Base-by-base conservation (phyloP, 2,888 invertebrate genomes). In the Patella depressa region DNA sequence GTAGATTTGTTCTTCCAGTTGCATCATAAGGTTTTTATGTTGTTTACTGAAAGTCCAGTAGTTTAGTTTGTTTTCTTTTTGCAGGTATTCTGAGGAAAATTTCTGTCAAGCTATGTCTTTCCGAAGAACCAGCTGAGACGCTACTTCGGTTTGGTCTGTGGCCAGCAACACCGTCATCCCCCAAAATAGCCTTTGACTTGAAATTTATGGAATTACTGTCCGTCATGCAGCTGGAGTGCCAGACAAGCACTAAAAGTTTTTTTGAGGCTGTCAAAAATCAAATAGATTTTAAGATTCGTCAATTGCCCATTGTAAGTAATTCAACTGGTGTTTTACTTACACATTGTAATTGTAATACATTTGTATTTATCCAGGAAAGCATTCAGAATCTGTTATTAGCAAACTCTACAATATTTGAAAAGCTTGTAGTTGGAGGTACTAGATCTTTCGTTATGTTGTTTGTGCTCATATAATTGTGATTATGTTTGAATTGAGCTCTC, bases 111-210 rank as follows among this genome's bases (percentile, higher is more conserved):
- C 57, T 57, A 14, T 57, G 57, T 57, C 17, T 57, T 17, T 17
- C 17, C 57, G 57, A 57, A 57, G 57, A 57, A 57, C 57, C 57
- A 57, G 57, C 57, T 17, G 57, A 15, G 57, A 57, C 14, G n/a
- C n/a, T 57, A 57, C 34, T 45, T 45, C 34, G 34, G 34, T 45
- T 45, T 45, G 34, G 34, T 45, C 5, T 45, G 34, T 45, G 57
- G 57, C 15, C 57, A 57, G 57, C 57, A 57, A 57, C 57, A 57
- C 57, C 57, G n/a, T 57, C 57, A 57, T 57, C 57, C n/a, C 57
- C 57, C 15, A 57, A 57, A 57, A n/a, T 57, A 17, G 57, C 57
- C 15, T 12, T 57, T 57, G 57, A 57, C 57, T n/a, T 57, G 17
- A 17, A 57, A 57, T 57, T 57, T 17, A 57, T 57, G 57, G 57